Conservation (phyloP, 2,888 invertebrate genomes). For the Beris morrisii region DNA sequence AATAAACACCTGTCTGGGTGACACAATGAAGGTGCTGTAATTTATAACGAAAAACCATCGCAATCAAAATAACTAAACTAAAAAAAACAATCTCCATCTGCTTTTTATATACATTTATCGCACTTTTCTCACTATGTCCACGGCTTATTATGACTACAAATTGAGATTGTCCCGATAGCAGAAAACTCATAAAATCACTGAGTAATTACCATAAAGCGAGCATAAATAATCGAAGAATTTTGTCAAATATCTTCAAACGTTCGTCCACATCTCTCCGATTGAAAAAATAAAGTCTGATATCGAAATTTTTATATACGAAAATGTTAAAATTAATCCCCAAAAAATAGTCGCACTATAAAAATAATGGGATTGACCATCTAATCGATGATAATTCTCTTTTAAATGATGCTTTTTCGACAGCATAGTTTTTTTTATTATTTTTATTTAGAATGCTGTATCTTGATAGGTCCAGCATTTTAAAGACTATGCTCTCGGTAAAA, state of each 20-base stretch:
- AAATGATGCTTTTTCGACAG: slow-evolving; percentile 29
- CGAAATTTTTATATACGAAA: background rate
- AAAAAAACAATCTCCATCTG: too few relatives aligned
- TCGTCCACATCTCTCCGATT: too few relatives aligned
- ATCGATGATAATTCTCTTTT: slow-evolving; percentile 29
- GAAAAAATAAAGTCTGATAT: too few relatives aligned
- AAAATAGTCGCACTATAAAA: slow-evolving; percentile 30
- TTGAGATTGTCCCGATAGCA: slow-evolving; percentile 13
- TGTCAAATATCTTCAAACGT: slow-evolving; percentile 14
- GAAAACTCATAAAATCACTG: slow-evolving; percentile 28
- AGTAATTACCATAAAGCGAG: slow-evolving; percentile 32
- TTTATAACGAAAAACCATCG: too few relatives aligned
- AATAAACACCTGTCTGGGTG: slow-evolving; percentile 23
- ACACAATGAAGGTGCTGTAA: slow-evolving; percentile 6
- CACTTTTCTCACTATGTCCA: slow-evolving; percentile 10
- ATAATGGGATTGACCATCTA: slow-evolving; percentile 29
- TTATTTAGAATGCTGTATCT: too few relatives aligned
- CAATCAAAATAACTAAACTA: too few relatives aligned
- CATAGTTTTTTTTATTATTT: slow-evolving; percentile 16
- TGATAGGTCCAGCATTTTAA: background rate
- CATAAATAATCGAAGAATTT: slow-evolving; percentile 32
- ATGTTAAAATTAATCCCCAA: slow-evolving; percentile 26
- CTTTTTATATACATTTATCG: background rate
- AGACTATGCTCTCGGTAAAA: slow-evolving; percentile 1
- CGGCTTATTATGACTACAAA: slow-evolving; percentile 6